Conservation (phyloP, 2,113 vertebrate species). For the Semicossyphus pulcher region DNA sequence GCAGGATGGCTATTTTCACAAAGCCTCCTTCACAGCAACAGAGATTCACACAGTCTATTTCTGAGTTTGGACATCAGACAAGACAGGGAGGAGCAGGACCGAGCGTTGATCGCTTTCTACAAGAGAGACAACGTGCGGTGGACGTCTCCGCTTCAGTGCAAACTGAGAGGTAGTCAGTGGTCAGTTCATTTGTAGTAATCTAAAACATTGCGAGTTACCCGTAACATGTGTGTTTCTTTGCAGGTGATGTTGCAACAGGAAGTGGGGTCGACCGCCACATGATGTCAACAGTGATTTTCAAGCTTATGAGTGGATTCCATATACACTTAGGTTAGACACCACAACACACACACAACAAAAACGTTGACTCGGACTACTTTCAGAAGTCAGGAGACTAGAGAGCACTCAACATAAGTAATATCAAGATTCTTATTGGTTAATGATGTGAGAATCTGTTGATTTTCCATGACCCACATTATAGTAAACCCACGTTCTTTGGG, state of each 20-base stretch:
- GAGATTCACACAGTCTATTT: constrained; percentile 1
- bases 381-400: no score
- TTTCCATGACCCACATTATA: no score
- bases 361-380: background rate
- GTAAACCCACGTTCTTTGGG: no score
- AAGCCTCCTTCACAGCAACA: constrained; percentile 32
- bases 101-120: constrained; percentile 44
- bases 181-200: background rate
- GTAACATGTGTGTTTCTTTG: background rate
- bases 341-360: background rate
- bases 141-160: constrained; percentile 30
- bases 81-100: constrained; percentile 52
- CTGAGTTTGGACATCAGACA: constrained; percentile 52
- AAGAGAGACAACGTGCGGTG: constrained; percentile 40
- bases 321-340: constrained; percentile 46
- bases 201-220: background rate
- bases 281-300: constrained; percentile 60
- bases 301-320: constrained; percentile 53
- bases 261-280: constrained; percentile 51
- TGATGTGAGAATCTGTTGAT: no score
- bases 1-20: constrained; percentile 39
- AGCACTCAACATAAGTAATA: no score
- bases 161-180: constrained; percentile 27
- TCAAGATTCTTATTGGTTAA: no score
- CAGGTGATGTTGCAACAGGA: constrained; percentile 57